phyloP scores from a whole-genome alignment of 2,888 invertebrate species.

The Drosophila paranaensis region DNA sequence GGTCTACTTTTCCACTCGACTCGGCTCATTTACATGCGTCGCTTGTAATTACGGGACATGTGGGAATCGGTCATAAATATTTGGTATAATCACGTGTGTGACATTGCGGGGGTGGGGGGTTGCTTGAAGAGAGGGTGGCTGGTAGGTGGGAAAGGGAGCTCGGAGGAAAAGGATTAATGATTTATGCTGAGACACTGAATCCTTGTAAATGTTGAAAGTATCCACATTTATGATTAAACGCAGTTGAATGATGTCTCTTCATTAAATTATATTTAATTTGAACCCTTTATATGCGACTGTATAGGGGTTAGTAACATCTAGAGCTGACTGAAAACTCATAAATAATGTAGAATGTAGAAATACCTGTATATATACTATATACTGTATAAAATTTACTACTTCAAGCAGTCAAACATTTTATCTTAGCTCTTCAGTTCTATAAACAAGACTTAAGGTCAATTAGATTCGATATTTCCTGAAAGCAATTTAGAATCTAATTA shows the following conservation, averaged over 20 bases:
- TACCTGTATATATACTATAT: too few relatives aligned
- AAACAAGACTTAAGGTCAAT: too few relatives aligned
- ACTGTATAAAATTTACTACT: too few relatives aligned
- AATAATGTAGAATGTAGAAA: not conserved
- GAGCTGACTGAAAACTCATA: not conserved
- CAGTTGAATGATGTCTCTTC: too few relatives aligned
- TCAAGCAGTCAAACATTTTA: too few relatives aligned
- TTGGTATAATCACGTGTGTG: slow-evolving; percentile 55
- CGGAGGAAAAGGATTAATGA: slow-evolving; percentile 26
- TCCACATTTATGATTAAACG: slow-evolving; percentile 30
- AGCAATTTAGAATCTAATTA: too few relatives aligned
- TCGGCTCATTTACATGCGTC: slow-evolving; percentile 49
- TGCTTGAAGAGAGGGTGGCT: not conserved
- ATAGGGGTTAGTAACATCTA: not conserved
- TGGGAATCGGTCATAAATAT: slow-evolving; percentile 58
- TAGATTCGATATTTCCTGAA: too few relatives aligned
- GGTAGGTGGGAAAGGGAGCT: not conserved
- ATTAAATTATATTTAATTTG: not conserved
- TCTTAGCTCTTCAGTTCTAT: too few relatives aligned
- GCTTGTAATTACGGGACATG: slow-evolving; percentile 50
- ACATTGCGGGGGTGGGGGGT: not conserved
- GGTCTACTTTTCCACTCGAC: slow-evolving; percentile 50
- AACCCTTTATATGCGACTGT: not conserved
- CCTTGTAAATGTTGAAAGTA: not conserved
- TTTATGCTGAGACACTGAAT: slow-evolving; percentile 6